Base-by-base conservation (phyloP, 2,797 vertebrate genomes). In the Clarias pachynema region DNA sequence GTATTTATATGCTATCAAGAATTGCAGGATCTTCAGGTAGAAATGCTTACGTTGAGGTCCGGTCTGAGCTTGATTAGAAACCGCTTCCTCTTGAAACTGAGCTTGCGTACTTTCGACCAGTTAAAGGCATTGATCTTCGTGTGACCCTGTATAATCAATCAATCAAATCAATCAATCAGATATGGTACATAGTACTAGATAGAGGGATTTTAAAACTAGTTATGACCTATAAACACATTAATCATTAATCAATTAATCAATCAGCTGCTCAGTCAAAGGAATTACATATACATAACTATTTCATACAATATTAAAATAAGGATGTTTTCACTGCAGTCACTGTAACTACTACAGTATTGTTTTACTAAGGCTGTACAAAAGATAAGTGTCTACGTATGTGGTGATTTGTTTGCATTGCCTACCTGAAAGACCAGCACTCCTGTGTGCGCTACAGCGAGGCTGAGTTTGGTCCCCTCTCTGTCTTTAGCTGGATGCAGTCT, bases 381-480 rank as follows among this genome's bases (percentile, higher is more conserved):
- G 6, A 49, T 2, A 26, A 63, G 24, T 40, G 3, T 81, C n/a
- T 4, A 49, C n/a, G 24, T 40, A 6, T 40, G 31, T 40, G 12
- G 49, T 18, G 18, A 75, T 62, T 40, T 70, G 72, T 53, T 15
- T 22, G 24, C 60, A 87, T 84, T 31, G 40, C 37, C 85, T 74
- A 99, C 98, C 98, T 99, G 98, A 94, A 99, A 97, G 90, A 99
- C 98, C 84, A 99, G 94, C 90, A 99, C 96, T 60, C 98, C 98
- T 0, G 96, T 97, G 94, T 98, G 97, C 2, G 97, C 97, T 84
- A 98, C 98, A 24, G 97, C 94, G 91, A 99, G 92, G 91, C 97
- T 97, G 86, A 99, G 96, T 93, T 94, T 96, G 0, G 96, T 96
- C 83, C 98, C 97, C 91, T 99, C 98, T 4, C 97, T 95, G 93